Percentiles rank a stretch among this genome's conserved stretches.
These are phyloP conservation scores for Branchellion lobata DNA, from an alignment of 2,888 invertebrate species.

Conservation along the genomic window DNA sequence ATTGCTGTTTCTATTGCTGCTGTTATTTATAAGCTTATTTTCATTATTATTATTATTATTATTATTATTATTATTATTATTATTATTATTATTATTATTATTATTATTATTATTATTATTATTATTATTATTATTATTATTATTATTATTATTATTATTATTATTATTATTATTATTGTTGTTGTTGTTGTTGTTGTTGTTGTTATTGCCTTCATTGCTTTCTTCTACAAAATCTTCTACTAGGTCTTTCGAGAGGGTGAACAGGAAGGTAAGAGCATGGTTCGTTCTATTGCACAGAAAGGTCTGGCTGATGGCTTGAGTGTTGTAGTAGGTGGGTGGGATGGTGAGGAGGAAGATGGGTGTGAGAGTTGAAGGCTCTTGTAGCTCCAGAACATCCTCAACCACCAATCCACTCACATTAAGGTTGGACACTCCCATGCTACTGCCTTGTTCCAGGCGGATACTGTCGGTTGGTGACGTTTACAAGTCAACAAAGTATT, in stretches of 20 bases:
- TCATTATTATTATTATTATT: no score
- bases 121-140: neutral
- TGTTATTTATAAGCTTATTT: no score
- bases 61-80: no score
- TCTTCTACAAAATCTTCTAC: neutral
- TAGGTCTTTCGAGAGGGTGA: neutral
- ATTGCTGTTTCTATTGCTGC: no score
- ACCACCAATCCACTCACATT: neutral
- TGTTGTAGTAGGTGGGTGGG: slow-evolving; percentile 4
- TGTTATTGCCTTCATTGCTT: no score
- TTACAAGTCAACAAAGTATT: no score
- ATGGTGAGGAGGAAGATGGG: neutral
- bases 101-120: neutral
- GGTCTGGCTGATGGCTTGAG: neutral
- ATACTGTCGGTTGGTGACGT: no score
- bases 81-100: neutral
- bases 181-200: no score
- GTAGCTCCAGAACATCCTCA: neutral
- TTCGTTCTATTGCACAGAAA: neutral
- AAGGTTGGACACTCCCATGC: neutral
- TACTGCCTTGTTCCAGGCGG: neutral
- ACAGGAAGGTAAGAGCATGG: neutral
- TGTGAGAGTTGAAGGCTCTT: neutral
- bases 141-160: no score
- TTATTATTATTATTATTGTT: no score